A percentile compares a stretch with the other conserved stretches of the same genome.
phyloP scores from a whole-genome alignment of 2,113 vertebrate genomes.

The Agapornis roseicollis region DNA sequence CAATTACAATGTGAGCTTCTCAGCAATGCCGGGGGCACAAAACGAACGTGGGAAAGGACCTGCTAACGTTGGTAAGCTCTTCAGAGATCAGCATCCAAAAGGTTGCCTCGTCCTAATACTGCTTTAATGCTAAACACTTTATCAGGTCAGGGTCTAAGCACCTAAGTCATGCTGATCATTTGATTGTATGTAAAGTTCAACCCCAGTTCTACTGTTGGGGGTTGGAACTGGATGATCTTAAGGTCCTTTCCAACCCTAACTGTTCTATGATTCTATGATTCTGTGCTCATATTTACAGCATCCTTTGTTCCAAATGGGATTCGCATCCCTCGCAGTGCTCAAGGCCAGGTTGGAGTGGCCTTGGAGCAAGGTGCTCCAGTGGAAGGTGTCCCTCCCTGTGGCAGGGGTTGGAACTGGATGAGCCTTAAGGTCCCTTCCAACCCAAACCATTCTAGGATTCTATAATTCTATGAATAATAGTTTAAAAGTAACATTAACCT shows the following conservation, averaged over 20 bases:
- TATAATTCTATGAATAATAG: neutral
- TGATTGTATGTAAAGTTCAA: neutral
- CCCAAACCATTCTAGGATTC: neutral
- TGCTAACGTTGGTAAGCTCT: slow-evolving; percentile 78
- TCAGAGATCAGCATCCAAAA: accelerated
- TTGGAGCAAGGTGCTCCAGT: neutral
- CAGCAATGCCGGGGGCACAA: slow-evolving; percentile 77
- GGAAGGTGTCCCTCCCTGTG: neutral
- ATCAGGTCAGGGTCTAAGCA: neutral
- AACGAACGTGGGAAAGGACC: slow-evolving; percentile 79
- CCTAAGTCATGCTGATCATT: accelerated
- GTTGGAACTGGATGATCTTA: no score
- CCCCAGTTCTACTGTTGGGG: neutral
- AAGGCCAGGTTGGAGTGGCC: accelerated
- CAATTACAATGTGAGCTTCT: slow-evolving; percentile 96
- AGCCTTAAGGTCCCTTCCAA: neutral
- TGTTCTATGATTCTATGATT: no score
- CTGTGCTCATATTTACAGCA: neutral
- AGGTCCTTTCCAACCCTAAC: no score
- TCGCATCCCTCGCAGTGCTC: neutral
- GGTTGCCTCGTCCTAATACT: neutral
- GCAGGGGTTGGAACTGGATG: neutral
- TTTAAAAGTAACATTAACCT: neutral
- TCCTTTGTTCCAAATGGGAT: neutral
- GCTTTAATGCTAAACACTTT: neutral